phyloP scores from a whole-genome alignment of 2,888 invertebrate species.

The Temnothorax ravouxi region DNA sequence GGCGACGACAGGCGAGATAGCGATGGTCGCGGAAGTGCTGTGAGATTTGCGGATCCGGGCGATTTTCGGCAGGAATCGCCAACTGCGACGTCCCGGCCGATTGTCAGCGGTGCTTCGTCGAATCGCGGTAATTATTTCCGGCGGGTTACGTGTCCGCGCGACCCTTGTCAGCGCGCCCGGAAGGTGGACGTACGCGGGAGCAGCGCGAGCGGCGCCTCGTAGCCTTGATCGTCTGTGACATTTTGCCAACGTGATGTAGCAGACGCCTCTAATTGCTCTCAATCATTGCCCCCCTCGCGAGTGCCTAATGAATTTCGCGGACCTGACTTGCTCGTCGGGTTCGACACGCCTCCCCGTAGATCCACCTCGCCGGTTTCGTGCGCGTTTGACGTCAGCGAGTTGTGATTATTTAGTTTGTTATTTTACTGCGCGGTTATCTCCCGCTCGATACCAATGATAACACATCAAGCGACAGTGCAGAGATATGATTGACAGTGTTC shows the following conservation, averaged over 20 bases:
- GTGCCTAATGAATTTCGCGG: neutral
- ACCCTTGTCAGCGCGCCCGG: neutral
- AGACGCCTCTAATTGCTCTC: conserved; percentile 80
- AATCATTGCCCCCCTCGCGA: conserved; percentile 60
- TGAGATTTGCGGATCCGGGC: conserved; percentile 60
- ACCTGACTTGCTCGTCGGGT: neutral
- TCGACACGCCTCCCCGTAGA: neutral
- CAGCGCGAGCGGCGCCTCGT: conserved; percentile 33
- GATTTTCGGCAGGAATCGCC: conserved; percentile 77
- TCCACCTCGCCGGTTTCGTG: neutral
- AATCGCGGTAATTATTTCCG: conserved; percentile 8
- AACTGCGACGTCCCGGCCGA: conserved; percentile 71
- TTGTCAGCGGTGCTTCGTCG: conserved; percentile 71
- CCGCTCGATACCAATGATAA: neutral
- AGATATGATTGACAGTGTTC: neutral
- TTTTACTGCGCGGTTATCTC: conserved; percentile 23
- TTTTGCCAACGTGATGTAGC: conserved; percentile 79
- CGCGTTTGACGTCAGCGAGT: neutral
- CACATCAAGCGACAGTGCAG: neutral
- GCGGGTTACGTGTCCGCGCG: neutral
- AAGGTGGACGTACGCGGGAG: neutral
- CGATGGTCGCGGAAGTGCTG: conserved; percentile 75
- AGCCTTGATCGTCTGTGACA: conserved; percentile 79
- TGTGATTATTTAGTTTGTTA: neutral
- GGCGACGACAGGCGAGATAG: conserved; percentile 75